Evolutionary conservation across 2,113 vertebrate genomes (phyloP).

Genomic region (Thunnus thynnus): DNA sequence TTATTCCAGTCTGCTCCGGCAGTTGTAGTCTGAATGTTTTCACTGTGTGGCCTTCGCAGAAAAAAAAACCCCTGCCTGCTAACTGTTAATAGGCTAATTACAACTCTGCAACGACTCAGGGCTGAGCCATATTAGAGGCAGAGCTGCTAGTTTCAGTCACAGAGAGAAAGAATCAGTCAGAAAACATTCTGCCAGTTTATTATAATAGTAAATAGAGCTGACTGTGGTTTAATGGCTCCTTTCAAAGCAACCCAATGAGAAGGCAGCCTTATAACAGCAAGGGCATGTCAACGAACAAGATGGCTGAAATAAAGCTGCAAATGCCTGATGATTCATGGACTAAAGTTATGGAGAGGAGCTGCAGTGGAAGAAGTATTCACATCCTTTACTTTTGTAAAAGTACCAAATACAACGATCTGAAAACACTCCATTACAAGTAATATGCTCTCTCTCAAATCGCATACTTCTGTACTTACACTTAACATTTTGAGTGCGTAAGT

Average conservation of each 20-base stretch:
- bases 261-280: constrained; percentile 2
- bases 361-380: too few relatives aligned
- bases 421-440: too few relatives aligned
- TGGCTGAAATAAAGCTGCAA: neutral
- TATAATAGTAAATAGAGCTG: constrained; percentile 44
- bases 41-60: constrained; percentile 39
- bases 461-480: too few relatives aligned
- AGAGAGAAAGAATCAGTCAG: constrained; percentile 31
- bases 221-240: constrained; percentile 41
- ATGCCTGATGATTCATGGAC: constrained; percentile 1
- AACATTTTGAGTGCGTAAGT: too few relatives aligned
- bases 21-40: constrained; percentile 50
- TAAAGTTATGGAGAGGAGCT: neutral
- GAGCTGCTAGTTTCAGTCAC: constrained; percentile 24
- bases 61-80: constrained; percentile 48
- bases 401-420: too few relatives aligned
- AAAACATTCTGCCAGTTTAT: constrained; percentile 28
- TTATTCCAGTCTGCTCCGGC: constrained; percentile 53
- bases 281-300: constrained; percentile 9
- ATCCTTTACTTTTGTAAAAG: too few relatives aligned
- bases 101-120: constrained; percentile 47
- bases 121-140: constrained; percentile 44
- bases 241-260: constrained; percentile 52
- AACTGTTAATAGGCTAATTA: constrained; percentile 71
- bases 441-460: too few relatives aligned